Percentiles rank a stretch among this genome's conserved stretches.
These are phyloP conservation scores for Cyprinus carpio DNA, from an alignment of 2,113 vertebrate genomes.

Conservation along the genomic window DNA sequence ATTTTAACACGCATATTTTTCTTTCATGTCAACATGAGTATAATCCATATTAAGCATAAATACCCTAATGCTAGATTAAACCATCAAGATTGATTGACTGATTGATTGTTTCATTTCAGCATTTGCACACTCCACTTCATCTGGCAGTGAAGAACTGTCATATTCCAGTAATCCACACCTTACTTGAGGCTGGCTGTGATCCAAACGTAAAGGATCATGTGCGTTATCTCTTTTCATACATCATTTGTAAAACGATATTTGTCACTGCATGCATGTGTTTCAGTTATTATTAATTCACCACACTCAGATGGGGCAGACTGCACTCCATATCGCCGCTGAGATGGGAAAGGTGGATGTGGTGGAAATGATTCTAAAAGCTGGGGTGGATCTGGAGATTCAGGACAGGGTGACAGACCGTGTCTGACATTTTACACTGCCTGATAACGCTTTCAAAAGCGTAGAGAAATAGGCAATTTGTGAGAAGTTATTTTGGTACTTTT, in stretches of 20 bases:
- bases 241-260: background rate
- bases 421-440: background rate
- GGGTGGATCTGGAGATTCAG: conserved; percentile 74
- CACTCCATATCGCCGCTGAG: conserved; percentile 85
- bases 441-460: background rate
- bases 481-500: background rate
- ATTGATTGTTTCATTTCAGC: conserved; percentile 64
- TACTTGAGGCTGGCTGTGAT: conserved; percentile 78
- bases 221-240: conserved; percentile 52
- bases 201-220: conserved; percentile 80
- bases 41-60: background rate
- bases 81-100: background rate
- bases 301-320: conserved; percentile 83
- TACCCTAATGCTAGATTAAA: background rate
- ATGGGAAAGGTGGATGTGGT: conserved; percentile 83
- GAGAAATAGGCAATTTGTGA: background rate
- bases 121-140: conserved; percentile 81
- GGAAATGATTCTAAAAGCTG: conserved; percentile 83
- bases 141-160: conserved; percentile 82
- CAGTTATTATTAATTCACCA: background rate
- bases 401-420: conserved; percentile 74
- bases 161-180: conserved; percentile 73
- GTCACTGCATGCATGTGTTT: background rate
- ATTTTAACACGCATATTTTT: background rate
- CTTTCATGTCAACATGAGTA: background rate